phyloP scores from a whole-genome alignment of 2,888 invertebrate genomes.

The Philhelius pedissequus region DNA sequence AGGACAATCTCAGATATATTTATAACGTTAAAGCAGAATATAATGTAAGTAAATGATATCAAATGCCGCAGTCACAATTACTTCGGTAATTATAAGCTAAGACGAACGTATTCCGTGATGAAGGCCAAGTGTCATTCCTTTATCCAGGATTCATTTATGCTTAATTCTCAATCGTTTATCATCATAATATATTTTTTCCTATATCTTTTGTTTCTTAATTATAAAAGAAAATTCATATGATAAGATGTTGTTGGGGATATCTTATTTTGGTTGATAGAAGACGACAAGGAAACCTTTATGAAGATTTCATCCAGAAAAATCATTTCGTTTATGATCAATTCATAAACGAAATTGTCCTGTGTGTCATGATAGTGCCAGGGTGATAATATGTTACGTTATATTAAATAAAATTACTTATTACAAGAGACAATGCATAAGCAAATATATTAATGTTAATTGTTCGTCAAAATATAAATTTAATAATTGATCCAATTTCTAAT shows the following conservation, averaged over 20 bases:
- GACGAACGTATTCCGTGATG: neutral
- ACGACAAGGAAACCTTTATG: neutral
- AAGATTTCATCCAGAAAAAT: conserved; percentile 21
- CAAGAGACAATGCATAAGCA: too few species aligned
- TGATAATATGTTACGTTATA: neutral
- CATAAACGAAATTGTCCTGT: conserved; percentile 8
- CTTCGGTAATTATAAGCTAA: conserved; percentile 46
- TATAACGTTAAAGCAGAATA: neutral
- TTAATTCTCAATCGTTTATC: conserved; percentile 21
- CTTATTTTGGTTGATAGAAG: neutral
- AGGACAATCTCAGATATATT: conserved; percentile 9
- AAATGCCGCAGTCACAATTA: conserved; percentile 27
- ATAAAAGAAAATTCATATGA: neutral
- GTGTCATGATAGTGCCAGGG: neutral
- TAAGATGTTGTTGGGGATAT: too few species aligned
- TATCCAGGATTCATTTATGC: conserved; percentile 33
- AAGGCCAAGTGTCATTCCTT: conserved; percentile 41
- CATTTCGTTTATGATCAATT: conserved; percentile 12
- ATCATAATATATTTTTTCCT: neutral
- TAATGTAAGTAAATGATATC: conserved; percentile 21
- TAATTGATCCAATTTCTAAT: too few species aligned
- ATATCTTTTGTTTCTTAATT: neutral
- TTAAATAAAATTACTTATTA: neutral
- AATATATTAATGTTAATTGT: too few species aligned
- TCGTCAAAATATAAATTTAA: too few species aligned